A percentile compares a stretch with the other conserved stretches of the same genome.
These are phyloP conservation scores for Zeugodacus cucurbitae DNA, from an alignment of 1,140 invertebrate species.

Conservation along the genomic window DNA sequence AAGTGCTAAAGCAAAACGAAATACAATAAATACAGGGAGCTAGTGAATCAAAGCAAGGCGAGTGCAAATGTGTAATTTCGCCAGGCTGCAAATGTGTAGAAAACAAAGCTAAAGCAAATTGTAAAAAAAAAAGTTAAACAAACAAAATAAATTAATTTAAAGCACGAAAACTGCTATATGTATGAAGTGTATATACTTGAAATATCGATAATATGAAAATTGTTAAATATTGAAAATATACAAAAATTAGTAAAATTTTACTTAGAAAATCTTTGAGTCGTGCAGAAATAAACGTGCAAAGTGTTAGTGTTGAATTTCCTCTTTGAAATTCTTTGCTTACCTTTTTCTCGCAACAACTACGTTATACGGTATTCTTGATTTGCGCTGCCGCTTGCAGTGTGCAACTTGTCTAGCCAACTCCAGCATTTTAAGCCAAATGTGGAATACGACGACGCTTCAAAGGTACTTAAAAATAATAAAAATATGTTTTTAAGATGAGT, in stretches of 20 bases:
- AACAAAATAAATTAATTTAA: too few species aligned
- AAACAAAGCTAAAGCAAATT: neutral
- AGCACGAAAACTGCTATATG: neutral
- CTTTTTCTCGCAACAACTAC: constrained; percentile 7
- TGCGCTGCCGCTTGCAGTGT: neutral
- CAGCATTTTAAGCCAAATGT: neutral
- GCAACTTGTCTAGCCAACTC: neutral
- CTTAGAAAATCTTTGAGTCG: neutral
- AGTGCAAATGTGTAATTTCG: too few species aligned
- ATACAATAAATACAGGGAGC: neutral
- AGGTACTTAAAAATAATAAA: neutral
- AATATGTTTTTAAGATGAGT: too few species aligned
- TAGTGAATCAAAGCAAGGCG: neutral
- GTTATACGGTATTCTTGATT: constrained; percentile 22
- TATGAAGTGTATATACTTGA: neutral
- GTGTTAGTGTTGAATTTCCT: constrained; percentile 32
- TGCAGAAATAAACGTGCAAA: constrained; percentile 17
- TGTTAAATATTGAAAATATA: neutral
- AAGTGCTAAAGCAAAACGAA: neutral
- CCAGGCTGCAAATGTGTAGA: too few species aligned
- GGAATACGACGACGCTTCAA: neutral
- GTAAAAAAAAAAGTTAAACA: neutral
- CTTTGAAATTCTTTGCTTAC: constrained; percentile 35
- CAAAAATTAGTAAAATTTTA: neutral
- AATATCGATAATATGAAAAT: neutral